phyloP scores from a whole-genome alignment of 2,888 invertebrate species.

The Lathronympha strigana region DNA sequence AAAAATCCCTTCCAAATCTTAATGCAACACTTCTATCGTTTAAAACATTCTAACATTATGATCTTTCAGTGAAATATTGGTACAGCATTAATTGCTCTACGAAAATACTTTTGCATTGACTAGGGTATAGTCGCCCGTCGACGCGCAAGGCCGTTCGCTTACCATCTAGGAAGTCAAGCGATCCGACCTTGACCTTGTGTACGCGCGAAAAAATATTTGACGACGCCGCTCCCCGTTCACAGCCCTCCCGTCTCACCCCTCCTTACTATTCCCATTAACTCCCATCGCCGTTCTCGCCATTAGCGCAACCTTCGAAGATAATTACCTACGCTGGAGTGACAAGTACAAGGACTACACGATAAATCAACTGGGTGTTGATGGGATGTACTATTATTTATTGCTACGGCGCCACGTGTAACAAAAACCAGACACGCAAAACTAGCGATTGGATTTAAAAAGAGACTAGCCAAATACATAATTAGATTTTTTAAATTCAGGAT shows the following conservation, averaged over 20 bases:
- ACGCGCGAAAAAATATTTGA: conserved; percentile 77
- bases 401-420: not conserved
- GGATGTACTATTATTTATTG: not conserved
- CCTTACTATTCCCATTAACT: conserved; percentile 24
- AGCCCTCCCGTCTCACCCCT: conserved; percentile 36
- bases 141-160: conserved; percentile 58
- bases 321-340: conserved; percentile 2
- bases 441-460: too few species aligned
- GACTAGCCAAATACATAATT: too few species aligned
- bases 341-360: conserved; percentile 10
- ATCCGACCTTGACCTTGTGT: conserved; percentile 79
- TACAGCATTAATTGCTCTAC: not conserved
- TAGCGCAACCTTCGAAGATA: conserved; percentile 18
- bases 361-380: not conserved
- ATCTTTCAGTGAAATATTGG: not conserved
- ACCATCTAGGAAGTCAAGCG: conserved; percentile 81
- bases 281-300: conserved; percentile 16
- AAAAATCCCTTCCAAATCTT: not conserved
- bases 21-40: not conserved
- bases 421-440: not conserved
- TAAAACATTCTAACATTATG: conserved; percentile 8
- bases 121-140: not conserved
- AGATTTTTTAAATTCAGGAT: not conserved
- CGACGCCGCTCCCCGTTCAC: conserved; percentile 56
- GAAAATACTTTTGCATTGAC: conserved; percentile 11